A percentile compares a stretch with the other conserved stretches of the same genome.
phyloP scores from a whole-genome alignment of 2,113 vertebrate genomes.

The Antechinus stuartii region DNA sequence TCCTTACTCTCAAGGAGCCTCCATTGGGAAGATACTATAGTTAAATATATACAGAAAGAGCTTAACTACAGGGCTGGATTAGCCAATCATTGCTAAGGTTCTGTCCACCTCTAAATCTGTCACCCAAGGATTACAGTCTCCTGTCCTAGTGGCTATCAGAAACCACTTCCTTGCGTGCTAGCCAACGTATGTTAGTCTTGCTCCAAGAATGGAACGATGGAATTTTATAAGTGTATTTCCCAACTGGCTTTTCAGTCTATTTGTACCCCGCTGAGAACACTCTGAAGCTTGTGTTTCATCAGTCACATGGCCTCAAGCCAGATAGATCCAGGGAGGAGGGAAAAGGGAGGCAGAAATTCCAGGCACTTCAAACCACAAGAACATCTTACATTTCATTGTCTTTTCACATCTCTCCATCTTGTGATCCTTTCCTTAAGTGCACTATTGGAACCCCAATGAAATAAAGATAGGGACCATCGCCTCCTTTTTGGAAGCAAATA shows the following conservation, averaged over 20 bases:
- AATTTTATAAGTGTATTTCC: background rate
- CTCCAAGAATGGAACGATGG: background rate
- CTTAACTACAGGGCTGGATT: background rate
- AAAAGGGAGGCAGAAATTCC: background rate
- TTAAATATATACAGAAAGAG: background rate
- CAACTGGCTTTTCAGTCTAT: background rate
- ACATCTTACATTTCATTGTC: background rate
- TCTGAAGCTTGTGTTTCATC: background rate
- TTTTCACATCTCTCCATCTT: background rate
- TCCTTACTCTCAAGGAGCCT: background rate
- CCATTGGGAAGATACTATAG: background rate
- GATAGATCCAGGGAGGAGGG: background rate
- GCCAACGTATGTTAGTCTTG: background rate
- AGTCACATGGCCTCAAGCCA: background rate
- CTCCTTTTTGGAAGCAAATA: background rate
- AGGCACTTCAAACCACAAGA: background rate
- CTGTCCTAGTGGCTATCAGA: background rate
- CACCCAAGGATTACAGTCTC: background rate
- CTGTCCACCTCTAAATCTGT: background rate
- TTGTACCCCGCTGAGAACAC: background rate
- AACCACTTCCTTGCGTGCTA: background rate
- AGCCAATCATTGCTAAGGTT: background rate
- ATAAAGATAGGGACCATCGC: background rate
- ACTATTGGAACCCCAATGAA: background rate
- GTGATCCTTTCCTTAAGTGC: background rate